Base-by-base conservation (phyloP, 2,888 invertebrate genomes). In the Halictus ligatus region DNA sequence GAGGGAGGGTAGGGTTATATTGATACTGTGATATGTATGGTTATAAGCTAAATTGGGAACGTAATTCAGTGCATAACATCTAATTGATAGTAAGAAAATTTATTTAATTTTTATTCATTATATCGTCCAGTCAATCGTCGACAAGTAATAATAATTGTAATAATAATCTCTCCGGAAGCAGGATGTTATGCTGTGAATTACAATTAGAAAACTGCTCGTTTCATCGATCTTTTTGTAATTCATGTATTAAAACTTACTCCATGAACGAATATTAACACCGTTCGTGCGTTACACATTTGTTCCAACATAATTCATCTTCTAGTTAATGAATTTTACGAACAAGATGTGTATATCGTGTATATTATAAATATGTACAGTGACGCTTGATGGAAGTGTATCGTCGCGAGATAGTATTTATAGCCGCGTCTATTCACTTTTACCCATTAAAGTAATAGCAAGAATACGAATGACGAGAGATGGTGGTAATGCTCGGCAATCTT, bases 11-110 rank as follows among this genome's bases (percentile, higher is more conserved):
- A 91, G 92, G 92, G 89, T 93, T 94, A 92, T 93, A 93, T 94
- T 93, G 91, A 93, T 89, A 90, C 93, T 94, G 94, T 93, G 94
- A 94, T 95, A 94, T 93, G 92, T 94, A 94, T 93, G 92, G 92
- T 92, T 90, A 90, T 91, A 92, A 92, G 92, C 83, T 88, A 83
- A 81, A 87, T 87, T 85, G 50, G n/a, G 60, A 80, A 82, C 15
- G 84, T 88, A 79, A 86, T 90, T 91, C 83, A 85, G 77, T 82
- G 87, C 84, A 88, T 89, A 84, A 89, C 83, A 81, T 80, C 73
- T 74, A 58, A 74, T 75, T n/a, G 73, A 64, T 86, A 73, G 2
- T 13, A 75, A 48, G 10, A 35, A 77, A 75, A 54, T 74, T 48
- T 35, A 43, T 78, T 58, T 71, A 35, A 72, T 78, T 64, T 69